Conservation (phyloP, 1,140 invertebrate genomes). For the Apis dorsata region DNA sequence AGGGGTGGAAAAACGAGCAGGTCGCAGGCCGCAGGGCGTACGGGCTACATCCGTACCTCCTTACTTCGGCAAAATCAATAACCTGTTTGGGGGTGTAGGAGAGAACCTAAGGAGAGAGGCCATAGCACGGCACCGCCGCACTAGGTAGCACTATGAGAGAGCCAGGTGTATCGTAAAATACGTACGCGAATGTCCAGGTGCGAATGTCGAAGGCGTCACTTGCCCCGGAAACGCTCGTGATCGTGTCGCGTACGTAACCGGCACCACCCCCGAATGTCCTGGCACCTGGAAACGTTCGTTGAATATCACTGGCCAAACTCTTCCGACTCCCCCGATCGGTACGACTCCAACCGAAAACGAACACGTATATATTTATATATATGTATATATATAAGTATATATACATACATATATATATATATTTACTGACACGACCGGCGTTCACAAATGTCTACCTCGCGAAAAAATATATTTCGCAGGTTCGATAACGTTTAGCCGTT, state of each 20-base stretch:
- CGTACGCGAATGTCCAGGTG: slow-evolving; percentile 57
- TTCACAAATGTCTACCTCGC: neutral
- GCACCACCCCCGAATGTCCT: slow-evolving; percentile 30
- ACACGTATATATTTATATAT: neutral
- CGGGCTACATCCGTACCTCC: slow-evolving; percentile 71
- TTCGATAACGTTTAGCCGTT: too few relatives aligned
- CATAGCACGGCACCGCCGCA: slow-evolving; percentile 64
- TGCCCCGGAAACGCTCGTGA: neutral
- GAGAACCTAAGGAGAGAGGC: slow-evolving; percentile 74
- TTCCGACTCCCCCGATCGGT: neutral
- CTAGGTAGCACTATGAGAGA: slow-evolving; percentile 39
- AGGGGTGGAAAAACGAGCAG: slow-evolving; percentile 60
- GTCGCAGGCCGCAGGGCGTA: slow-evolving; percentile 71
- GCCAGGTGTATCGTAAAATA: slow-evolving; percentile 50
- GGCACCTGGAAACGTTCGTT: slow-evolving; percentile 11
- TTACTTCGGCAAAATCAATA: slow-evolving; percentile 78
- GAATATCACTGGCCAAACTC: neutral
- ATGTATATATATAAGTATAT: too few relatives aligned
- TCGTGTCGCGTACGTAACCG: neutral
- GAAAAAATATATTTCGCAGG: too few relatives aligned
- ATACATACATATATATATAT: too few relatives aligned
- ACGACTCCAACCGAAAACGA: neutral
- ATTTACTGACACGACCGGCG: neutral
- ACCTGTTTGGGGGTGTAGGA: slow-evolving; percentile 75
- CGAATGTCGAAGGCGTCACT: slow-evolving; percentile 32